A percentile compares a stretch with the other conserved stretches of the same genome.
phyloP scores from a whole-genome alignment of 1,140 invertebrate genomes.

The Lepidostoma basale region DNA sequence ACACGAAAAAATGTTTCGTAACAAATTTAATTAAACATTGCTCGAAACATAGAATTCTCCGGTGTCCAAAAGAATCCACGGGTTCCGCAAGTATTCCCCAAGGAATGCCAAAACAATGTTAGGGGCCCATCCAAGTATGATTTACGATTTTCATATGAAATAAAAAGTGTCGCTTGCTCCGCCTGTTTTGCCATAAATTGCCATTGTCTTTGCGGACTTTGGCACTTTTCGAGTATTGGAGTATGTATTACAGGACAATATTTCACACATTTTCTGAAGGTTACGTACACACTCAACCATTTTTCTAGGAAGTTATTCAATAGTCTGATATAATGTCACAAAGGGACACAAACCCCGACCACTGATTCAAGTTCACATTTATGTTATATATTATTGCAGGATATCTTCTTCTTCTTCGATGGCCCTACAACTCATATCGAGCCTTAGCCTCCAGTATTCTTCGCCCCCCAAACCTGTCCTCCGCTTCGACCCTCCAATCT shows the following conservation, averaged over 20 bases:
- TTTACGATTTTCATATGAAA: constrained; percentile 42
- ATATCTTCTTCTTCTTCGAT: no score
- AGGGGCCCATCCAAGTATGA: constrained; percentile 37
- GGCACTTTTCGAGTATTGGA: constrained; percentile 25
- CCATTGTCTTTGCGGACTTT: constrained; percentile 39
- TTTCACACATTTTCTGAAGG: constrained; percentile 6
- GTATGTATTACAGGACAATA: constrained; percentile 2
- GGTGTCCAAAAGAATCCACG: not conserved
- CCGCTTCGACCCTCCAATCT: no score
- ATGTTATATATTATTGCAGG: no score
- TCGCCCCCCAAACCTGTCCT: no score
- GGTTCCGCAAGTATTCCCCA: not conserved
- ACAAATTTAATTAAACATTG: not conserved
- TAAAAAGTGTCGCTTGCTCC: constrained; percentile 40
- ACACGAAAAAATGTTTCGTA: not conserved
- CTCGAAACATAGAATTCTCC: not conserved
- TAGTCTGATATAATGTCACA: no score
- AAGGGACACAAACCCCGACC: no score
- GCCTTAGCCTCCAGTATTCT: no score
- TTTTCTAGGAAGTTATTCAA: no score
- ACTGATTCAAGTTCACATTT: no score
- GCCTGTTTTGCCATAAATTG: constrained; percentile 41
- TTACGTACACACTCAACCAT: not conserved
- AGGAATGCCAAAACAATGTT: constrained; percentile 34
- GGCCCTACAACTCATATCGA: no score